Conservation (phyloP, 2,888 invertebrate genomes). For the Cheilosia grossa region DNA sequence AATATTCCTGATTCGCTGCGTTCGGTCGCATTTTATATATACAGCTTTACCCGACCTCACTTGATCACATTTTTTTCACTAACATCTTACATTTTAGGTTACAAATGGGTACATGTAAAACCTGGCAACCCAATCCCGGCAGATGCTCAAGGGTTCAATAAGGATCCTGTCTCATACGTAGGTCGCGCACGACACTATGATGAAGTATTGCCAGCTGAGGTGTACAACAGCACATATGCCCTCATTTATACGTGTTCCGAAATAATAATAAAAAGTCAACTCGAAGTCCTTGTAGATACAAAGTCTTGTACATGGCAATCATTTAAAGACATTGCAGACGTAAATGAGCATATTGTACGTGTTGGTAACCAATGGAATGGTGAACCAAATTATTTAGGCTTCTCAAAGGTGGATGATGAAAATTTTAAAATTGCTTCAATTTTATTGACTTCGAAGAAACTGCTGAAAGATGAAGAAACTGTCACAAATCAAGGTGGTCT, state of each 20-base stretch:
- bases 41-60: neutral
- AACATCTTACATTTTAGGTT: neutral
- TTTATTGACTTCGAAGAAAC: neutral
- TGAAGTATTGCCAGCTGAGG: conserved; percentile 18
- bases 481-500: neutral
- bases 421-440: neutral
- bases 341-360: neutral
- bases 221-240: neutral
- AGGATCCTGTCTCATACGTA: neutral
- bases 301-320: neutral
- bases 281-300: conserved; percentile 7
- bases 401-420: neutral
- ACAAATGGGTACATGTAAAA: conserved; percentile 2
- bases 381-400: conserved; percentile 19
- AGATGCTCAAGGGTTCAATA: neutral
- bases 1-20: too few relatives aligned
- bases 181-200: conserved; percentile 27
- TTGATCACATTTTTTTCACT: neutral
- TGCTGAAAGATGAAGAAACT: neutral
- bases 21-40: neutral
- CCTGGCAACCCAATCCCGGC: neutral
- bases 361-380: neutral
- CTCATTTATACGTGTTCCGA: neutral
- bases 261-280: neutral
- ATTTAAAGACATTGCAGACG: neutral